A percentile compares a stretch with the other conserved stretches of the same genome.
These are phyloP conservation scores for Drosophila demipolita DNA, from an alignment of 2,888 invertebrate genomes.

Conservation along the genomic window DNA sequence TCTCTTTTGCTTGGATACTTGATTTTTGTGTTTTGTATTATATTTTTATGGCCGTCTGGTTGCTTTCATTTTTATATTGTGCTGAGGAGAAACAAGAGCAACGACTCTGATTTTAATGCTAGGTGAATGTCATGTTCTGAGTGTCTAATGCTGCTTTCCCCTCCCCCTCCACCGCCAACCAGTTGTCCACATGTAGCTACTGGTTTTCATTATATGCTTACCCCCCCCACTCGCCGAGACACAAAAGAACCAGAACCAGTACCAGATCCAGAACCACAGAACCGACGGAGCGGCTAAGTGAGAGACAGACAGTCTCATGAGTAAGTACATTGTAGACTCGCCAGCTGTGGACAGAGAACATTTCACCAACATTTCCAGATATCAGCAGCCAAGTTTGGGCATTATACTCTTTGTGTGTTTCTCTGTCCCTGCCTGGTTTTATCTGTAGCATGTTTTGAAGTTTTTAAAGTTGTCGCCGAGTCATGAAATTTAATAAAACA, in stretches of 20 bases:
- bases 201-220: slow-evolving; percentile 73
- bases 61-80: slow-evolving; percentile 75
- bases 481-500: slow-evolving; percentile 73
- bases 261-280: slow-evolving; percentile 4
- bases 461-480: slow-evolving; percentile 55
- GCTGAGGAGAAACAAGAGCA: slow-evolving; percentile 23
- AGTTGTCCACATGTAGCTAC: slow-evolving; percentile 38
- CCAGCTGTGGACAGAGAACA: slow-evolving; percentile 28
- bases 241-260: slow-evolving; percentile 21
- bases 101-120: slow-evolving; percentile 70
- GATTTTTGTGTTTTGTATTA: neutral
- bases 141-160: slow-evolving; percentile 29
- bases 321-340: slow-evolving; percentile 23
- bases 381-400: slow-evolving; percentile 49
- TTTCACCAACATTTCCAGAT: slow-evolving; percentile 44
- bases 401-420: slow-evolving; percentile 29
- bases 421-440: slow-evolving; percentile 1
- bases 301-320: slow-evolving; percentile 20
- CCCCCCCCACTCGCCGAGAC: slow-evolving; percentile 43
- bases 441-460: slow-evolving; percentile 29
- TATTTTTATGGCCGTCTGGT: slow-evolving; percentile 60
- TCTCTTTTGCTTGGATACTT: slow-evolving; percentile 68
- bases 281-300: slow-evolving; percentile 1
- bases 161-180: no score
- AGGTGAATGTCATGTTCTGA: slow-evolving; percentile 76